Evolutionary conservation across 2,797 vertebrate genomes (phyloP).

Genomic region (Catamblyrhynchus diadema): DNA sequence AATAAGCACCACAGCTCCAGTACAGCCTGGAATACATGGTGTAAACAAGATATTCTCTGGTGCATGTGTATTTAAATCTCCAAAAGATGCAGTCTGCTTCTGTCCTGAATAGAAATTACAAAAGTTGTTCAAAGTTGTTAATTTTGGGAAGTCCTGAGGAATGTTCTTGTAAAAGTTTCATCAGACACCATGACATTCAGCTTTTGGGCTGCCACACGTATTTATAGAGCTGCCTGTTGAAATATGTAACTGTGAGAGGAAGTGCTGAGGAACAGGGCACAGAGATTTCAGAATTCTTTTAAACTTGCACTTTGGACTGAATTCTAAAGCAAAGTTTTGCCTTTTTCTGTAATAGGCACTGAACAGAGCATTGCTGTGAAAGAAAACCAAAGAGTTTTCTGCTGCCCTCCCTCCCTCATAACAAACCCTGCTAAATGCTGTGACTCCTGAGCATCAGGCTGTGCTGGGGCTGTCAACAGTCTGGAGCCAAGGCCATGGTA

Average conservation of each 20-base stretch:
- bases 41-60: not conserved
- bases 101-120: not conserved
- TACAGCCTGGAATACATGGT: not conserved
- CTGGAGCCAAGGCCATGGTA: not conserved
- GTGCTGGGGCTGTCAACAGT: not conserved
- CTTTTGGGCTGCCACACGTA: not conserved
- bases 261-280: not conserved
- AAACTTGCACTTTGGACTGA: not conserved
- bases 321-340: not conserved
- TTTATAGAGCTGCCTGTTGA: not conserved
- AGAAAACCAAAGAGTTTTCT: not conserved
- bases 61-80: not conserved
- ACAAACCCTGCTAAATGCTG: not conserved
- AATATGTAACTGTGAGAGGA: not conserved
- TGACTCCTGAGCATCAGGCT: not conserved
- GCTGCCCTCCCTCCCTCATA: not conserved
- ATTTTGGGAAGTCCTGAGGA: not conserved
- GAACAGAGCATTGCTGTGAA: not conserved
- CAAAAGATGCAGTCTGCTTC: not conserved
- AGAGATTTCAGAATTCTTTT: not conserved
- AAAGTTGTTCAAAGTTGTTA: not conserved
- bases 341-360: not conserved
- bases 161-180: not conserved
- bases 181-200: not conserved
- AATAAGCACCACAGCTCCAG: not conserved